A percentile compares a stretch with the other conserved stretches of the same genome.
These are phyloP conservation scores for Okamejei kenojei DNA, from an alignment of 2,797 vertebrate species.

Conservation along the genomic window DNA sequence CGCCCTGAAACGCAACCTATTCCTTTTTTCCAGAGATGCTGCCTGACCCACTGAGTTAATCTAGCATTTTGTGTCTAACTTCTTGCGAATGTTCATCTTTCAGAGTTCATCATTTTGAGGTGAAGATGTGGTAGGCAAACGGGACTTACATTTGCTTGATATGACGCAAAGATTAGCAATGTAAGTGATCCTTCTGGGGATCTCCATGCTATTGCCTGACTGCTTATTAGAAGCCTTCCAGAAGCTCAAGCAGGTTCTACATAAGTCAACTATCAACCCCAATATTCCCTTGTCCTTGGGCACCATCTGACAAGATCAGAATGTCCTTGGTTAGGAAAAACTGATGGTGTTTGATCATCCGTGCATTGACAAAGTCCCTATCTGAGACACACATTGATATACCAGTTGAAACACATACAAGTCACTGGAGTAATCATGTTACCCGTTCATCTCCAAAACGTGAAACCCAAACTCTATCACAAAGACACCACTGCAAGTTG, in stretches of 20 bases:
- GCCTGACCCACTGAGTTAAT: no score
- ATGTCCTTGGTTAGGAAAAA: not conserved
- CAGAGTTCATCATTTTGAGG: no score
- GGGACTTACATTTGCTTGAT: not conserved
- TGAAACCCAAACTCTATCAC: not conserved
- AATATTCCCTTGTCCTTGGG: not conserved
- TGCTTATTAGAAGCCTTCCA: not conserved
- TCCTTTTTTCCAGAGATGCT: no score
- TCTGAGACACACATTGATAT: not conserved
- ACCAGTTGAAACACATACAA: not conserved
- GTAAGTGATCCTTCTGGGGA: not conserved
- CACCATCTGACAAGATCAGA: not conserved
- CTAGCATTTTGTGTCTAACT: not conserved
- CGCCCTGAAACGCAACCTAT: no score
- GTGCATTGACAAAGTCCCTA: not conserved
- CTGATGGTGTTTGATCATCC: not conserved
- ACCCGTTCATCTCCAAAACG: not conserved
- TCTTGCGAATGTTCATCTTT: not conserved
- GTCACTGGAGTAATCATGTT: not conserved
- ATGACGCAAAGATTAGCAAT: not conserved
- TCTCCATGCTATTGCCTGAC: not conserved
- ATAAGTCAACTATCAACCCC: not conserved
- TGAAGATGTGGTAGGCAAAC: not conserved
- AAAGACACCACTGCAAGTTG: not conserved
- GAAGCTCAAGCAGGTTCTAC: not conserved